These are phyloP conservation scores for Setophaga coronata DNA, from an alignment of 2,113 vertebrate species.

Conservation along the genomic window DNA sequence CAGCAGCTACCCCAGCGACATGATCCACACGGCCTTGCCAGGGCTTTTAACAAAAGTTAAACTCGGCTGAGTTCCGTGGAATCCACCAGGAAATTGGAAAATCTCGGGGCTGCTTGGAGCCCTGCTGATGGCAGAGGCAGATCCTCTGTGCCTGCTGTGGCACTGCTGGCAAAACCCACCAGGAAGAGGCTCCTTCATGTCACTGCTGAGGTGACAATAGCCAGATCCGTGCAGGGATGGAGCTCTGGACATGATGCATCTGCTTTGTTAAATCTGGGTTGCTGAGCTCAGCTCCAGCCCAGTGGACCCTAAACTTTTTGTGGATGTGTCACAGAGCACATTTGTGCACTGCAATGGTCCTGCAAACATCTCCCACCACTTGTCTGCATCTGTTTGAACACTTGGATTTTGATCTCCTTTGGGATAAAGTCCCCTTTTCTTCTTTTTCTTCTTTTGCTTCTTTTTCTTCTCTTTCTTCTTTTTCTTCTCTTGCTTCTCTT, in stretches of 20 bases:
- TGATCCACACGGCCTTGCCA: background rate
- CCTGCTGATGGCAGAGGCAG: background rate
- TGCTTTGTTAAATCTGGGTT: background rate
- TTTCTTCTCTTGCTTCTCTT: too few species aligned
- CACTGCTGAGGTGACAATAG: background rate
- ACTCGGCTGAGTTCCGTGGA: background rate
- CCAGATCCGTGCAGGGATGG: background rate
- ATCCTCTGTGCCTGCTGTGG: fast-evolving
- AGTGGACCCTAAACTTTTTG: background rate
- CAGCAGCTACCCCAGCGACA: background rate
- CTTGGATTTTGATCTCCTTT: background rate
- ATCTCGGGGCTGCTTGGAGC: background rate
- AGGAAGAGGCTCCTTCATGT: background rate
- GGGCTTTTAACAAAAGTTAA: background rate
- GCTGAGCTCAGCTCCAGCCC: background rate
- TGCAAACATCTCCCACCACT: background rate
- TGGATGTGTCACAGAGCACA: fast-evolving
- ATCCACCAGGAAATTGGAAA: background rate
- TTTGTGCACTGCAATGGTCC: background rate
- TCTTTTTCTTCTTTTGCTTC: background rate
- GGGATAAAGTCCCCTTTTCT: background rate
- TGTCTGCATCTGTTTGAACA: background rate
- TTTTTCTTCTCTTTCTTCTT: too few species aligned
- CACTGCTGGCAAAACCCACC: background rate
- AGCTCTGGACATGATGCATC: background rate